Evolutionary conservation across 2,888 invertebrate genomes (phyloP).

Genomic region (Volucella zonaria): DNA sequence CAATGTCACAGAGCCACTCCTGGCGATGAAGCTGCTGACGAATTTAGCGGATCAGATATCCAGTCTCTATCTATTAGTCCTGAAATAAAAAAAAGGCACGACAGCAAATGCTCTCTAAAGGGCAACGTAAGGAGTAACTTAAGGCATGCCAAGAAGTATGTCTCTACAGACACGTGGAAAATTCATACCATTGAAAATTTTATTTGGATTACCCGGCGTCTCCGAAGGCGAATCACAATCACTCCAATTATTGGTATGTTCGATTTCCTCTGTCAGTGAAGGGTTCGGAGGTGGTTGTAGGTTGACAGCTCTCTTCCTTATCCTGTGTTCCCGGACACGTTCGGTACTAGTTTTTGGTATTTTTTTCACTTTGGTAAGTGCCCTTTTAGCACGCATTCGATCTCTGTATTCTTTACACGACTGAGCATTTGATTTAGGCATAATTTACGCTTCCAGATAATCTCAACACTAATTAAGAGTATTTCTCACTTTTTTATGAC

Average conservation of each 20-base stretch:
- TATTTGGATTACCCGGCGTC: neutral
- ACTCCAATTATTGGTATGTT: neutral
- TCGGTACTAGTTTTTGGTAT: neutral
- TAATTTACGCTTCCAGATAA: neutral
- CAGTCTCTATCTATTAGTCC: no score
- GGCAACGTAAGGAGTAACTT: no score
- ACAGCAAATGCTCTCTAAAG: no score
- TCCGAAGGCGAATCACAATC: neutral
- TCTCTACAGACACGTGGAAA: neutral
- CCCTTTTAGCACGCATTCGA: neutral
- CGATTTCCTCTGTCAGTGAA: neutral
- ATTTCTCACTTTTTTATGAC: neutral
- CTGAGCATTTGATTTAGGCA: neutral
- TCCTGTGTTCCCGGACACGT: neutral
- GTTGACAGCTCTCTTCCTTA: neutral
- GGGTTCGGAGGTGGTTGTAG: neutral
- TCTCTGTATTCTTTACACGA: neutral
- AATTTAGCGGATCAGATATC: no score
- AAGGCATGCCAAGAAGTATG: neutral
- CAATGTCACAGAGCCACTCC: no score
- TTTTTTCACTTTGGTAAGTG: neutral
- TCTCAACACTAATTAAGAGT: neutral
- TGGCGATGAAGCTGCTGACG: no score
- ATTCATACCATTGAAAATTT: neutral
- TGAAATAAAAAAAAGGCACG: no score